These are phyloP conservation scores for Xenopus tropicalis DNA, from an alignment of 2,113 vertebrate species.

Conservation along the genomic window UCB_Xtro_10.0 CM004447.2:77521001-77521500, in stretches of 20 bases:
- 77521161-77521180: slow-evolving; percentile 33
- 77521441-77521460: too few relatives aligned
- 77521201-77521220: slow-evolving; percentile 39
- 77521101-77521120: slow-evolving; percentile 23
- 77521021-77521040: not conserved
- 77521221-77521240: slow-evolving; percentile 8
- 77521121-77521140: slow-evolving; percentile 28
- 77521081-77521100: slow-evolving; percentile 1
- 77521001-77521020: too few relatives aligned
- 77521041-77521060: not conserved
- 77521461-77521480: too few relatives aligned
- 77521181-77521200: slow-evolving; percentile 35
- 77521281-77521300: slow-evolving; percentile 23
- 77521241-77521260: slow-evolving; percentile 21
- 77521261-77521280: slow-evolving; percentile 25
- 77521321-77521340: not conserved
- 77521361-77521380: not conserved
- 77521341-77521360: slow-evolving; percentile 14
- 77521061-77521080: slow-evolving; percentile 30
- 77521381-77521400: not conserved
- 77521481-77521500: too few relatives aligned
- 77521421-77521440: too few relatives aligned
- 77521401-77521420: not conserved
- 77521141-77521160: slow-evolving; percentile 35
- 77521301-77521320: slow-evolving; percentile 9